phyloP scores from a whole-genome alignment of 2,797 vertebrate genomes.

The Ficedula albicollis region DNA sequence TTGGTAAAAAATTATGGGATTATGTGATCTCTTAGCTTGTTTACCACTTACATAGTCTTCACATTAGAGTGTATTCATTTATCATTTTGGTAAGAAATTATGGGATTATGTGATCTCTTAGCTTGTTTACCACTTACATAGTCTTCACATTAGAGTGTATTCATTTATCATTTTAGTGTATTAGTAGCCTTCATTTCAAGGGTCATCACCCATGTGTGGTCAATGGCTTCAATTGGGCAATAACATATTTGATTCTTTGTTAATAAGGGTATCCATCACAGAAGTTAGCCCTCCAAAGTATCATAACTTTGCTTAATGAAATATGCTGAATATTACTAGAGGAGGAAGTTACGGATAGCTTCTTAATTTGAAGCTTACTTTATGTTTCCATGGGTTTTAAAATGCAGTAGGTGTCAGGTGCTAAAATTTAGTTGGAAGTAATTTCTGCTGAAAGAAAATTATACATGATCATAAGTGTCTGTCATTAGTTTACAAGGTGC shows the following conservation, averaged over 20 bases:
- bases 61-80: too few relatives aligned
- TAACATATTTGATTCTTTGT: background rate
- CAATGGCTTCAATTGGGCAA: background rate
- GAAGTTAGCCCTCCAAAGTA: constrained; percentile 21
- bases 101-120: background rate
- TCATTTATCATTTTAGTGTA: background rate
- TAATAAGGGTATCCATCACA: background rate
- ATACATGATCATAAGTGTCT: background rate
- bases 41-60: too few relatives aligned
- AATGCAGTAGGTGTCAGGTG: background rate
- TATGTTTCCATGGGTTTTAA: background rate
- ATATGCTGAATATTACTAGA: background rate
- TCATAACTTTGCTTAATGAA: background rate
- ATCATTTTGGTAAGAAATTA: constrained; percentile 5
- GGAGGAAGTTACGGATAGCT: background rate
- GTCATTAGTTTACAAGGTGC: background rate
- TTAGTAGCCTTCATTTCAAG: constrained; percentile 67
- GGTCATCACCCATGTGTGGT: constrained; percentile 25
- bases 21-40: too few relatives aligned
- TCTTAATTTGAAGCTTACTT: background rate
- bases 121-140: background rate
- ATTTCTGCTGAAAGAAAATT: background rate
- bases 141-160: background rate
- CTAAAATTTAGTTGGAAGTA: background rate
- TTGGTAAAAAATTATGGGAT: too few relatives aligned